A percentile compares a stretch with the other conserved stretches of the same genome.
Evolutionary conservation across 2,888 invertebrate genomes (phyloP).

Genomic region (Meganola albula): DNA sequence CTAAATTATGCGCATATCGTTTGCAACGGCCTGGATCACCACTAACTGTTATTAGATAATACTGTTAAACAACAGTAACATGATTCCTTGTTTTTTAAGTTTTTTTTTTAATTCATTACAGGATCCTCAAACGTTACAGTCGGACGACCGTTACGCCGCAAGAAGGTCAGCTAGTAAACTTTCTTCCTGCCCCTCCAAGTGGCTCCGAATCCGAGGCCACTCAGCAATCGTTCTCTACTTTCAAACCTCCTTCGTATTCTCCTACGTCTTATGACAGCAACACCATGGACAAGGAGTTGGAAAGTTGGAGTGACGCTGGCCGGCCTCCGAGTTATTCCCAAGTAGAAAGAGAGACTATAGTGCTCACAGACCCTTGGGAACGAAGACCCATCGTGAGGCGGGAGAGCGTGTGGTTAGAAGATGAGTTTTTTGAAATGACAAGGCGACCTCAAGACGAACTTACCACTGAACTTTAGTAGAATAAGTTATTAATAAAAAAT

Average conservation of each 20-base stretch:
- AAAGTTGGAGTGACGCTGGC: constrained; percentile 72
- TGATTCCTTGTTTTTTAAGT: too few relatives aligned
- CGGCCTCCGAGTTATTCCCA: constrained; percentile 73
- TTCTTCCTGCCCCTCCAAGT: constrained; percentile 80
- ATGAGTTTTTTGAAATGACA: constrained; percentile 89
- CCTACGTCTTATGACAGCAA: constrained; percentile 70
- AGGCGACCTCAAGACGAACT: constrained; percentile 93
- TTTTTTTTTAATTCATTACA: too few relatives aligned
- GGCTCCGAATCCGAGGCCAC: constrained; percentile 60
- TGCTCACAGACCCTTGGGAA: constrained; percentile 70
- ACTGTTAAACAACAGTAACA: too few relatives aligned
- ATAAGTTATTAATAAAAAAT: constrained; percentile 7
- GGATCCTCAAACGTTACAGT: constrained; percentile 82
- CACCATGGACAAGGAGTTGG: constrained; percentile 60
- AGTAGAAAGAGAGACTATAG: constrained; percentile 61
- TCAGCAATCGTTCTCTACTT: constrained; percentile 70
- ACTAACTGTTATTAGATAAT: too few relatives aligned
- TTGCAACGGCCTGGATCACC: too few relatives aligned
- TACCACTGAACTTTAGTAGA: constrained; percentile 85
- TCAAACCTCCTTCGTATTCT: constrained; percentile 72
- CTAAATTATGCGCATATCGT: too few relatives aligned
- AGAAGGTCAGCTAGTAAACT: constrained; percentile 86
- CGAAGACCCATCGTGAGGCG: constrained; percentile 66
- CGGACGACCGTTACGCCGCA: constrained; percentile 72
- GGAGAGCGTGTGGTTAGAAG: constrained; percentile 83